These are phyloP conservation scores for Nephotettix cincticeps DNA, from an alignment of 1,140 invertebrate genomes.

Conservation along the genomic window DNA sequence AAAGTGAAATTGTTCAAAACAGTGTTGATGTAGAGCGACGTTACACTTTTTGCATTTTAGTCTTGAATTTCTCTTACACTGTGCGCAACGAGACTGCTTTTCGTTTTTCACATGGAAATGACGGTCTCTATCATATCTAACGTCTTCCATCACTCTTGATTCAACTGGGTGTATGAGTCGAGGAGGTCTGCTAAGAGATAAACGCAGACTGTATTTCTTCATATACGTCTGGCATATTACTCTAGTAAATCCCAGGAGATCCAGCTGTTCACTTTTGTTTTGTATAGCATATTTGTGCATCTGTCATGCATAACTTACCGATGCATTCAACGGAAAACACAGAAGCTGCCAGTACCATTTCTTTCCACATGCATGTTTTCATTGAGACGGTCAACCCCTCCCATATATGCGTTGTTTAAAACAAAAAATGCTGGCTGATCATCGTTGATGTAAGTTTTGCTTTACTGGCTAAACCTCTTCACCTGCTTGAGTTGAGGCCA, in stretches of 20 bases:
- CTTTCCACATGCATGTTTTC: slow-evolving; percentile 33
- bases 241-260: slow-evolving; percentile 4
- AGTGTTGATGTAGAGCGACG: no score
- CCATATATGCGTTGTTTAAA: slow-evolving; percentile 34
- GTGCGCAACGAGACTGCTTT: slow-evolving; percentile 3
- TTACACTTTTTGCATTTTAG: no score
- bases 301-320: slow-evolving; percentile 13
- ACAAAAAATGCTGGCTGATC: not conserved
- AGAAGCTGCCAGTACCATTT: slow-evolving; percentile 18
- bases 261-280: slow-evolving; percentile 3
- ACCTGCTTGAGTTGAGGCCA: no score
- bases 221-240: not conserved
- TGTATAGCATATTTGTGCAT: not conserved
- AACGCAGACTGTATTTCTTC: not conserved
- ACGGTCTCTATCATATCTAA: not conserved
- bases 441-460: no score
- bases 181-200: not conserved
- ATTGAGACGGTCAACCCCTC: slow-evolving; percentile 39
- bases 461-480: no score
- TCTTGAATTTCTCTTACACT: slow-evolving; percentile 1
- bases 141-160: not conserved
- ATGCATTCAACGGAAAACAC: not conserved
- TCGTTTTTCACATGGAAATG: not conserved
- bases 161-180: slow-evolving; percentile 1
- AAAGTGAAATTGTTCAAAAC: no score